These are phyloP conservation scores for Hydraecia micacea DNA, from an alignment of 2,888 invertebrate genomes.

Conservation along the genomic window DNA sequence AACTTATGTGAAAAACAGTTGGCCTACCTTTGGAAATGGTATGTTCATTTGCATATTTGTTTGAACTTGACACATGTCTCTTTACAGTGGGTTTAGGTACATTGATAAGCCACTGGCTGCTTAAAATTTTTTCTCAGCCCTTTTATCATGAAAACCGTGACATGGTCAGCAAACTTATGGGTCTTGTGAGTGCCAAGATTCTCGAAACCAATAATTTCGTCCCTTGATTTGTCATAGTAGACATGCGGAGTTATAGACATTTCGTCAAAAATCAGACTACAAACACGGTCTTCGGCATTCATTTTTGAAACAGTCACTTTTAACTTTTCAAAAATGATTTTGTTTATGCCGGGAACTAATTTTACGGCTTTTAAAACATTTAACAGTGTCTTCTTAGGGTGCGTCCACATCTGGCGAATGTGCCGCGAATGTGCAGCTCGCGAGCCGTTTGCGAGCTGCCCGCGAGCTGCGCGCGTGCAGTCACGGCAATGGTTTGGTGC, in stretches of 20 bases:
- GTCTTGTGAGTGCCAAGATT: slow-evolving; percentile 7
- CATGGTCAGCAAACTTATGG: slow-evolving; percentile 12
- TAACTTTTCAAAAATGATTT: background rate
- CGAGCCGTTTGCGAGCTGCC: too few species aligned
- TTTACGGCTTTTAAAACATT: slow-evolving; percentile 6
- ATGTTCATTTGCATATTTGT: too few species aligned
- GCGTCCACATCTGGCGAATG: slow-evolving; percentile 15
- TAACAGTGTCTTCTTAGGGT: background rate
- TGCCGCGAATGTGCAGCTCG: background rate
- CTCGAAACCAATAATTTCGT: slow-evolving; percentile 1
- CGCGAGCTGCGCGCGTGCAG: too few species aligned
- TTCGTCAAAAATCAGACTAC: slow-evolving; percentile 9
- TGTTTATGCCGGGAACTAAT: background rate
- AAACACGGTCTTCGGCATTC: background rate
- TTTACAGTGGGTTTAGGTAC: too few species aligned
- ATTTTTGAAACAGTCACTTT: background rate
- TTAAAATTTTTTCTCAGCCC: background rate
- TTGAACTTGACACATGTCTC: too few species aligned
- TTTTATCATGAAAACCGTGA: background rate
- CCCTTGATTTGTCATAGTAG: slow-evolving; percentile 2
- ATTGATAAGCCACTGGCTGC: background rate
- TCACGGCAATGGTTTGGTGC: too few species aligned
- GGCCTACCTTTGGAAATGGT: too few species aligned
- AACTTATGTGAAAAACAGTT: too few species aligned
- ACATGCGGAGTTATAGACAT: slow-evolving; percentile 2